phyloP scores from a whole-genome alignment of 2,113 vertebrate species.

The Rhynchopsitta pachyrhyncha region DNA sequence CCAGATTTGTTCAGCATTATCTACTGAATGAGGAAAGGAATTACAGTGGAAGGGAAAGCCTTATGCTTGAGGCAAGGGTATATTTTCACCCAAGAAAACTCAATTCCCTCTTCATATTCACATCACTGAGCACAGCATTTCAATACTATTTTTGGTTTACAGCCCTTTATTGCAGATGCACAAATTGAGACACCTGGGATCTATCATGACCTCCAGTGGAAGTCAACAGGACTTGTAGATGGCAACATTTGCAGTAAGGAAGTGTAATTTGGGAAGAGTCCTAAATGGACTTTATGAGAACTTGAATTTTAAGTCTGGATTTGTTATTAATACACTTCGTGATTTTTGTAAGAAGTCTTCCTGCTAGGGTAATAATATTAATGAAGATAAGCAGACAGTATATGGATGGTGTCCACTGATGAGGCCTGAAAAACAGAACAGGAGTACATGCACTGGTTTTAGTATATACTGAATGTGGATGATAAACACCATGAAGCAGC shows the following conservation, averaged over 20 bases:
- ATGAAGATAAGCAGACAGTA: neutral
- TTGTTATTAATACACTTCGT: neutral
- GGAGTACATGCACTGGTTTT: neutral
- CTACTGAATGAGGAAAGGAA: neutral
- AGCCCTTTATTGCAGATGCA: neutral
- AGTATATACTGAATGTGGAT: neutral
- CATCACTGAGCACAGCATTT: neutral
- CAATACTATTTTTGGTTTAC: neutral
- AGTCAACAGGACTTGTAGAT: neutral
- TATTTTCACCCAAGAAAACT: neutral
- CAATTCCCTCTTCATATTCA: neutral
- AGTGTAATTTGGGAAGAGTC: neutral
- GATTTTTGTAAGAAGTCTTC: neutral
- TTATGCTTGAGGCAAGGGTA: neutral
- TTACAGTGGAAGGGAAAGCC: neutral
- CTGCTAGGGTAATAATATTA: neutral
- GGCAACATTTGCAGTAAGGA: neutral
- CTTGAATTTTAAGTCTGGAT: neutral
- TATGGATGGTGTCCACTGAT: neutral
- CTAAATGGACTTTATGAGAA: neutral
- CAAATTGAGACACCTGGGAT: neutral
- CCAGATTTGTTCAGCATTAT: neutral
- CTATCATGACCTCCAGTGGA: neutral
- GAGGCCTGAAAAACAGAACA: neutral
- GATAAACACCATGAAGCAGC: neutral